These are phyloP conservation scores for Volucella inflata DNA, from an alignment of 2,888 invertebrate species.

Conservation along the genomic window DNA sequence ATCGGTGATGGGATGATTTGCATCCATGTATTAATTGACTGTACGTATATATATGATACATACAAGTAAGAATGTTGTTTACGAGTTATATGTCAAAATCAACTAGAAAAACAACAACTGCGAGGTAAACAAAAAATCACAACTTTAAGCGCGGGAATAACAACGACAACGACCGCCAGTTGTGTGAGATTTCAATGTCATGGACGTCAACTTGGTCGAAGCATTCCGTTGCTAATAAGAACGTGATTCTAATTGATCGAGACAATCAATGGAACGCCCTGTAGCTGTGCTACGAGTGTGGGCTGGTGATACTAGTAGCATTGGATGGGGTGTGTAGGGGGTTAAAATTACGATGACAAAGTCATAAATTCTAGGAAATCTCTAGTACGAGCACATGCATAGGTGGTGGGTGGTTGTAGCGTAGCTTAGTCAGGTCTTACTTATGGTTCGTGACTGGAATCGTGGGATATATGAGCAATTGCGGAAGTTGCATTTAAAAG, in stretches of 20 bases:
- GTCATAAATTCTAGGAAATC: slow-evolving; percentile 66
- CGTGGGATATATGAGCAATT: slow-evolving; percentile 45
- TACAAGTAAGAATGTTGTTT: slow-evolving; percentile 37
- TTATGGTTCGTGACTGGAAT: slow-evolving; percentile 18
- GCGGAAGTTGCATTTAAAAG: slow-evolving; percentile 56
- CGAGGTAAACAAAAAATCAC: too few species aligned
- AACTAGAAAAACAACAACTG: slow-evolving; percentile 35
- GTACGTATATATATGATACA: slow-evolving; percentile 12
- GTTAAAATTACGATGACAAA: slow-evolving; percentile 29
- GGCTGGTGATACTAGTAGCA: too few species aligned
- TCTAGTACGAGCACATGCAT: slow-evolving; percentile 11
- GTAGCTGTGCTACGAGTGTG: neutral
- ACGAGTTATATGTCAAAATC: slow-evolving; percentile 47
- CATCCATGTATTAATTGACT: slow-evolving; percentile 53
- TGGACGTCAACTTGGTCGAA: slow-evolving; percentile 20
- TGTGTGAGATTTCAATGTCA: slow-evolving; percentile 65
- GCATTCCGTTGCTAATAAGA: slow-evolving; percentile 41
- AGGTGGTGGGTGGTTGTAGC: slow-evolving; percentile 27
- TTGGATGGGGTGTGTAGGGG: neutral
- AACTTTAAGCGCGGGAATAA: neutral
- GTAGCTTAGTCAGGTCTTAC: slow-evolving; percentile 54
- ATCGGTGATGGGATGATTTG: slow-evolving; percentile 44
- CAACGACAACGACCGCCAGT: slow-evolving; percentile 37
- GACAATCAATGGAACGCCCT: slow-evolving; percentile 61
- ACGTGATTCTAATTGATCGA: slow-evolving; percentile 71